These are phyloP conservation scores for Neopelma chrysocephalum DNA, from an alignment of 2,797 vertebrate species.

Conservation along the genomic window DNA sequence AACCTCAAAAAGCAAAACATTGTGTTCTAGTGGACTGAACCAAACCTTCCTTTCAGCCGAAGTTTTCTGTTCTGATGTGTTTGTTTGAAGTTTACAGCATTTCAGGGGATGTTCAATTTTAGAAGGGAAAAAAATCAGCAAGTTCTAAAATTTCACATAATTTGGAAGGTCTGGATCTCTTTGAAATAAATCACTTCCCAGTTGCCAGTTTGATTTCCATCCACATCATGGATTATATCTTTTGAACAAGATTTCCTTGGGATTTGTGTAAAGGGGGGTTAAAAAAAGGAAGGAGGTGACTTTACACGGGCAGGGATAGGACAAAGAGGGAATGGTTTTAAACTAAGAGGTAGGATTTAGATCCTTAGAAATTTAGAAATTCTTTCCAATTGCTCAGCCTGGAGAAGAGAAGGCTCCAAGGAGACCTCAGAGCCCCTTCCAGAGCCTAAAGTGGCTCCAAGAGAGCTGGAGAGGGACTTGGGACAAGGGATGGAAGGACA, in stretches of 20 bases:
- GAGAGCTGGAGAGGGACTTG: too few relatives aligned
- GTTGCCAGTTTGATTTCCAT: neutral
- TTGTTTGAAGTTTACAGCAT: neutral
- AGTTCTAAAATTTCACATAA: neutral
- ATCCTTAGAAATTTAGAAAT: too few relatives aligned
- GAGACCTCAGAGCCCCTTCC: too few relatives aligned
- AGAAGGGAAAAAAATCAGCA: neutral
- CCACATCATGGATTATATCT: neutral
- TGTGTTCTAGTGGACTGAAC: neutral
- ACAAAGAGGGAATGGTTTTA: neutral
- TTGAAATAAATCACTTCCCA: neutral
- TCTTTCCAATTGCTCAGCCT: too few relatives aligned
- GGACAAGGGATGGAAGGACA: neutral
- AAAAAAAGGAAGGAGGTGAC: neutral
- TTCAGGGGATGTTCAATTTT: neutral
- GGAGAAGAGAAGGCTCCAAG: too few relatives aligned
- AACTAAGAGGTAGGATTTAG: neutral
- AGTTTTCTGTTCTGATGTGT: neutral
- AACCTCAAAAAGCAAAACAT: neutral
- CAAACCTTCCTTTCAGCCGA: neutral
- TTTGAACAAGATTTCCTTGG: neutral
- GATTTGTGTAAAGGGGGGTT: neutral
- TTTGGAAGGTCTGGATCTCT: neutral
- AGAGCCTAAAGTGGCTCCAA: too few relatives aligned
- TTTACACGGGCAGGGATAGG: neutral